These are phyloP conservation scores for Melanargia galathea DNA, from an alignment of 2,888 invertebrate species.

Conservation along the genomic window DNA sequence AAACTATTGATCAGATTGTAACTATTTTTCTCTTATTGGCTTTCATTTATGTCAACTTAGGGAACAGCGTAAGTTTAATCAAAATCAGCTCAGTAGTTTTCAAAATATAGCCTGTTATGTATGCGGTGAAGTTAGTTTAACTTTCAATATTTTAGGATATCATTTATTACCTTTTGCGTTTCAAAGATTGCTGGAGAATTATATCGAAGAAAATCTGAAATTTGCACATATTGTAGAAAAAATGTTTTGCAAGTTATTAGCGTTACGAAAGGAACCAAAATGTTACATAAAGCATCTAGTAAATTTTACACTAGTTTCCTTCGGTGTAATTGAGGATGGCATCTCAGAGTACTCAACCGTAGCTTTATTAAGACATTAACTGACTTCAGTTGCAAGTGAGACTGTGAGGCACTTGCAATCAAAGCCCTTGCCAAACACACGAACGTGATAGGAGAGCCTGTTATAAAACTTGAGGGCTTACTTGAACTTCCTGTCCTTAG, in stretches of 20 bases:
- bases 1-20: too few species aligned
- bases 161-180: too few species aligned
- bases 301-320: background rate
- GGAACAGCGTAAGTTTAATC: too few species aligned
- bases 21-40: too few species aligned
- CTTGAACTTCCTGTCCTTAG: constrained; percentile 11
- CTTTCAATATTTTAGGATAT: too few species aligned
- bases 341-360: background rate
- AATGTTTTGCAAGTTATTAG: background rate
- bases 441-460: constrained; percentile 13
- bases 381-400: constrained; percentile 1
- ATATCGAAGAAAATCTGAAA: too few species aligned
- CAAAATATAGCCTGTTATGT: too few species aligned
- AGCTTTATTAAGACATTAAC: constrained; percentile 5
- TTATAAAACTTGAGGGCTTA: constrained; percentile 25
- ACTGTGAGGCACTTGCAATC: constrained; percentile 4
- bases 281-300: background rate
- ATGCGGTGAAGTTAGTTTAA: too few species aligned
- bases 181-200: too few species aligned
- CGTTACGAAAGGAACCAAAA: background rate
- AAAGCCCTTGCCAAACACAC: constrained; percentile 17
- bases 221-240: too few species aligned
- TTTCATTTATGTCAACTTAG: too few species aligned
- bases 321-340: background rate
- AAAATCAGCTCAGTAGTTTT: too few species aligned